Evolutionary conservation across 2,888 invertebrate species (phyloP).

Genomic region (Polymixis lichenea): DNA sequence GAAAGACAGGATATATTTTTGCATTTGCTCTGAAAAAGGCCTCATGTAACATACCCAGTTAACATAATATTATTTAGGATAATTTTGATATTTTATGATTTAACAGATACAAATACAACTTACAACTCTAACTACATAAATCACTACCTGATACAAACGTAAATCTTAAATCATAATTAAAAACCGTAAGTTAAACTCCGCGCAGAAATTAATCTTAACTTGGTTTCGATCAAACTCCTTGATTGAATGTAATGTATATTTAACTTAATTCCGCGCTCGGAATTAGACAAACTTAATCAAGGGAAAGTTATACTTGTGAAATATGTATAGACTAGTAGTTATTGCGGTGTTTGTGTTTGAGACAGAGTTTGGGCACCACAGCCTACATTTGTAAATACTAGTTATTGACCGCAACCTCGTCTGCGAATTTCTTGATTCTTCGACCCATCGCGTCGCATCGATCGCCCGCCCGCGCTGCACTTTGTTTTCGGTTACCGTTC

Average conservation of each 20-base stretch:
- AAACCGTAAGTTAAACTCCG: slow-evolving; percentile 31
- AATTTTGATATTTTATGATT: too few species aligned
- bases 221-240: slow-evolving; percentile 53
- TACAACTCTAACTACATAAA: neutral
- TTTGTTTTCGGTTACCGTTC: neutral
- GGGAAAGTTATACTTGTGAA: slow-evolving; percentile 31
- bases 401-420: neutral
- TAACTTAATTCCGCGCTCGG: slow-evolving; percentile 46
- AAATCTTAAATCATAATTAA: slow-evolving; percentile 43
- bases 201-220: slow-evolving; percentile 50
- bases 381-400: neutral
- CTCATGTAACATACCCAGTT: neutral
- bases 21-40: neutral
- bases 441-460: too few species aligned
- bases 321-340: slow-evolving; percentile 15
- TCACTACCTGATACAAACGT: slow-evolving; percentile 6
- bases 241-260: slow-evolving; percentile 58
- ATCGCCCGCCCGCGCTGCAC: neutral
- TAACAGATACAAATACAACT: neutral
- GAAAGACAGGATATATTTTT: neutral
- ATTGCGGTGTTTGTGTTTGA: slow-evolving; percentile 17
- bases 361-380: neutral
- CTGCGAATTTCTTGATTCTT: neutral
- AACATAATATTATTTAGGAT: neutral
- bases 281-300: slow-evolving; percentile 51